Evolutionary conservation across 2,113 vertebrate genomes (phyloP).

Genomic region (pig (Sus scrofa)): T2T-Sscrofa CM000812.6:174700501-174701000

Average conservation of each 20-base stretch:
- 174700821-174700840: background rate
- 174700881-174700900: background rate
- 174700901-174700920: background rate
- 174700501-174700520: slow-evolving; percentile 53
- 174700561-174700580: background rate
- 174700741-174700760: background rate
- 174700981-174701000: background rate
- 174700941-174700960: background rate
- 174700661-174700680: background rate
- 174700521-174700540: background rate
- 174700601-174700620: background rate
- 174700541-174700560: background rate
- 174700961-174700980: background rate
- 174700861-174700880: background rate
- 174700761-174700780: slow-evolving; percentile 15
- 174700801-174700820: background rate
- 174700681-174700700: background rate
- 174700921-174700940: background rate
- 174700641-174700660: background rate
- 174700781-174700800: background rate
- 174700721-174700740: background rate
- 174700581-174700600: slow-evolving; percentile 17
- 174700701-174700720: background rate
- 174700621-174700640: background rate
- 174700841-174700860: too few relatives aligned